phyloP scores from a whole-genome alignment of 2,888 invertebrate genomes.

The Eretmocerus hayati region DNA sequence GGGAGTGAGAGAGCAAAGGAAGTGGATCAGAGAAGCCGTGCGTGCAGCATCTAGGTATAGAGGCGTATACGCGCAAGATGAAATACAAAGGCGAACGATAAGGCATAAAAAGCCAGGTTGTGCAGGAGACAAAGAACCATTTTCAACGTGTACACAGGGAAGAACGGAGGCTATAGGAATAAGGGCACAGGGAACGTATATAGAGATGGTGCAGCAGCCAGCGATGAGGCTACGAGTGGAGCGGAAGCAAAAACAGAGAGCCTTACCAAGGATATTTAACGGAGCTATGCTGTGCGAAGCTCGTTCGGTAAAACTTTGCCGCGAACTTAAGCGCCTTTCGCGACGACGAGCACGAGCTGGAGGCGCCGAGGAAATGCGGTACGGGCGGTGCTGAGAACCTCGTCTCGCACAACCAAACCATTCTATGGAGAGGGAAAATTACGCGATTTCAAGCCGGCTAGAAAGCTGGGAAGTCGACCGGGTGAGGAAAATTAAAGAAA shows the following conservation, averaged over 20 bases:
- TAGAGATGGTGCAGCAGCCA: conserved; percentile 5
- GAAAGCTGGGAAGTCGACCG: conserved; percentile 2
- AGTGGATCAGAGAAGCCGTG: too few species aligned
- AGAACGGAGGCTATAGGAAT: background rate
- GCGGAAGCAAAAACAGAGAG: conserved; percentile 27
- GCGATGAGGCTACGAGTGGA: background rate
- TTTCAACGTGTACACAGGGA: background rate
- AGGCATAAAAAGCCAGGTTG: conserved; percentile 1
- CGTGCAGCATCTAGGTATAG: too few species aligned
- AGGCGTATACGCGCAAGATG: conserved; percentile 7
- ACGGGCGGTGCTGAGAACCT: too few species aligned
- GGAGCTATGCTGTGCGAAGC: conserved; percentile 34
- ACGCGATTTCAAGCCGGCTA: conserved; percentile 14
- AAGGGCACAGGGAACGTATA: background rate
- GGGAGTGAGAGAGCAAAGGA: background rate
- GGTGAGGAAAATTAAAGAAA: conserved; percentile 15
- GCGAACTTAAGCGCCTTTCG: conserved; percentile 34
- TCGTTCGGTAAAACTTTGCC: conserved; percentile 37
- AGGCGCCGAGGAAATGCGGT: too few species aligned
- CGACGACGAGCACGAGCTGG: background rate
- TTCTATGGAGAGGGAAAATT: conserved; percentile 7
- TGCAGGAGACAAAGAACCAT: background rate
- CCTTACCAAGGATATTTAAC: conserved; percentile 33
- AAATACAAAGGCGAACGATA: conserved; percentile 15
- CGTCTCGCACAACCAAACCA: background rate